Evolutionary conservation across 2,113 vertebrate species (phyloP), one percentile per base, ranked within the genome.

Genomic region (Coracopsis vasa): DNA sequence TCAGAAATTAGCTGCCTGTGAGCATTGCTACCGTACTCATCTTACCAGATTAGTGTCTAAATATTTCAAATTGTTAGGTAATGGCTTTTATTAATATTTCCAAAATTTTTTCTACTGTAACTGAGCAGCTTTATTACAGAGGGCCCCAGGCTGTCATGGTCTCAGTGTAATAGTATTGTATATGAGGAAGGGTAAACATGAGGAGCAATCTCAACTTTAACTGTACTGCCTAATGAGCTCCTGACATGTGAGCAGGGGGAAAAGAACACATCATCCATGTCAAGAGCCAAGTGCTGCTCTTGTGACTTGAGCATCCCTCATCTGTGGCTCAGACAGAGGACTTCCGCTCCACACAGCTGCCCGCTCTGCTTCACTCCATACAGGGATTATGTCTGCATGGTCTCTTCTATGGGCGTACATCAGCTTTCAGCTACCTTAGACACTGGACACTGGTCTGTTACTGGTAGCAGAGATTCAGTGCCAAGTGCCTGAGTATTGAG

Each of bases 21-120:
- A 94, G 72, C 47, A 28, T 64, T 87, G 77, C 77, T 84, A 6
- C 69, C 74, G 29, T 88, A 71, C 50, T 91, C 62, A 83, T 73
- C n/a, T 83, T 70, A 81, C 16, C 39, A 85, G 72, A 87, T 94
- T 67, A 92, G 60, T 67, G 50, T 73, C 60, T 88, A 50, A 92
- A 71, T 92, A 80, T 87, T 94, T 94, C 44, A 89, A 33, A 41
- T 83, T 86, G 64, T 88, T 92, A 91, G 69, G 73, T 80, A 81
- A 89, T 29, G 69, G 75, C 65, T 73, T 51, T 75, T 77, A 42
- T 18, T 95, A 84, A 74, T 89, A 74, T 89, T 84, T 94, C 39
- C 77, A 29, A 77, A 64, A 29, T 70, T 83, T 48, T 48, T 81
- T 53, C 31, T 86, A 5, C 39, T 91, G 28, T 80, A 83, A 66